A percentile compares a stretch with the other conserved stretches of the same genome.
phyloP scores from a whole-genome alignment of 2,113 vertebrate genomes.

The Camarhynchus parvulus region DNA sequence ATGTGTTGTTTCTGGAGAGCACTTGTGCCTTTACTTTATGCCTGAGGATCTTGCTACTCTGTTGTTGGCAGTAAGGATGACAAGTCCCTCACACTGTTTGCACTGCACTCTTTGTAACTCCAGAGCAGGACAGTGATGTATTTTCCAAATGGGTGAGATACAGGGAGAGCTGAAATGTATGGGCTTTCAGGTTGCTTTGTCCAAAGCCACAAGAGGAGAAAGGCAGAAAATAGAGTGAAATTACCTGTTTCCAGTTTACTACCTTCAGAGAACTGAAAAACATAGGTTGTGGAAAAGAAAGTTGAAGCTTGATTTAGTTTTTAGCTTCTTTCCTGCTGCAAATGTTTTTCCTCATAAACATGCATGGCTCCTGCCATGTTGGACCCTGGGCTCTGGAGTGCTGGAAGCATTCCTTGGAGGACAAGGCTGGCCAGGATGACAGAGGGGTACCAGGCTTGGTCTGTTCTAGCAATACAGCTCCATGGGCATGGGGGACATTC shows the following conservation, averaged over 20 bases:
- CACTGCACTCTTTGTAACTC: not conserved
- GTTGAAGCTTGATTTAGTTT: not conserved
- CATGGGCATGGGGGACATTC: accelerated
- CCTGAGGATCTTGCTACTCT: not conserved
- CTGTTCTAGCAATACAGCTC: not conserved
- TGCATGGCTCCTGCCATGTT: not conserved
- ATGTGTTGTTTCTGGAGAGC: not conserved
- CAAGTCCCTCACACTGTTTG: not conserved
- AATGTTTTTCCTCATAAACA: not conserved
- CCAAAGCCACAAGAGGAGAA: not conserved
- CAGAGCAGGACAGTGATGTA: not conserved
- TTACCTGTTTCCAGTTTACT: not conserved
- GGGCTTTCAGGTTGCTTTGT: not conserved
- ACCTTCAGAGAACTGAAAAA: not conserved
- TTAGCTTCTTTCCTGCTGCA: not conserved
- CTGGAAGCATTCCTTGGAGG: not conserved
- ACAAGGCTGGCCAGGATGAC: not conserved
- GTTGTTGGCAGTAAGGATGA: not conserved
- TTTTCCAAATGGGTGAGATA: not conserved
- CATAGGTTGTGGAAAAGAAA: not conserved
- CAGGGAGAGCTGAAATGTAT: not conserved
- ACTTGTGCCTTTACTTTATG: not conserved
- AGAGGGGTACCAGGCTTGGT: not conserved
- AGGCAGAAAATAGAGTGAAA: not conserved
- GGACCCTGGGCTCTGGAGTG: not conserved